Evolutionary conservation across 2,888 invertebrate species (phyloP).

Genomic region (Rhingia rostrata): DNA sequence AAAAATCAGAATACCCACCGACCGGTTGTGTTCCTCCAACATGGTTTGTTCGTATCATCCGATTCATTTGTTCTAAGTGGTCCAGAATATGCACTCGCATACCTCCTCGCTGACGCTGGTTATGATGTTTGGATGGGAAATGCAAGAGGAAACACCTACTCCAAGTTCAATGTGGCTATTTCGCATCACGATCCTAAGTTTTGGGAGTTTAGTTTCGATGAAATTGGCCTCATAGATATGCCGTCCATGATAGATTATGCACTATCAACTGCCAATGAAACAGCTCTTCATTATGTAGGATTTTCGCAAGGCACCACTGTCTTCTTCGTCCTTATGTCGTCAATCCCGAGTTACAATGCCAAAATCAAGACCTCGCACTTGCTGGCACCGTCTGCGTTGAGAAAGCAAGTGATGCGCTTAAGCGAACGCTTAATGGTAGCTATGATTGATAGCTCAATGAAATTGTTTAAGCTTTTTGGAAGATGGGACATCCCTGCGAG

Average conservation of each 20-base stretch:
- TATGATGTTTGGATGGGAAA: slow-evolving; percentile 93
- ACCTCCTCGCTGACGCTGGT: slow-evolving; percentile 86
- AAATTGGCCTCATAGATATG: slow-evolving; percentile 89
- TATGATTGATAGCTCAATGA: slow-evolving; percentile 79
- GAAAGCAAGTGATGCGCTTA: slow-evolving; percentile 82
- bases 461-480: slow-evolving; percentile 79
- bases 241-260: slow-evolving; percentile 92
- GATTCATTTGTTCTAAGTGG: slow-evolving; percentile 89
- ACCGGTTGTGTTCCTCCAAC: slow-evolving; percentile 85
- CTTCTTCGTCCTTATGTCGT: slow-evolving; percentile 88
- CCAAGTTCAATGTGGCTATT: slow-evolving; percentile 83
- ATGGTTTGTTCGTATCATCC: slow-evolving; percentile 89
- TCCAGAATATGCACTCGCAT: slow-evolving; percentile 84
- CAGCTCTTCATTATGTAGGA: slow-evolving; percentile 89
- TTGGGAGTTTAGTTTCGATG: slow-evolving; percentile 88
- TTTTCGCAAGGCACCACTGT: slow-evolving; percentile 87
- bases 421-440: slow-evolving; percentile 83
- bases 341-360: slow-evolving; percentile 87
- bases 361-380: slow-evolving; percentile 87
- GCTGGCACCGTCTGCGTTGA: slow-evolving; percentile 88
- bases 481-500: slow-evolving; percentile 86
- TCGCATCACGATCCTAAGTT: slow-evolving; percentile 84
- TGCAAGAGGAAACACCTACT: slow-evolving; percentile 88
- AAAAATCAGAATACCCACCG: slow-evolving; percentile 47
- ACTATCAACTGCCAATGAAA: slow-evolving; percentile 84